A percentile compares a stretch with the other conserved stretches of the same genome.
Evolutionary conservation across 2,797 vertebrate genomes (phyloP).

Genomic region (Iguana delicatissima): DNA sequence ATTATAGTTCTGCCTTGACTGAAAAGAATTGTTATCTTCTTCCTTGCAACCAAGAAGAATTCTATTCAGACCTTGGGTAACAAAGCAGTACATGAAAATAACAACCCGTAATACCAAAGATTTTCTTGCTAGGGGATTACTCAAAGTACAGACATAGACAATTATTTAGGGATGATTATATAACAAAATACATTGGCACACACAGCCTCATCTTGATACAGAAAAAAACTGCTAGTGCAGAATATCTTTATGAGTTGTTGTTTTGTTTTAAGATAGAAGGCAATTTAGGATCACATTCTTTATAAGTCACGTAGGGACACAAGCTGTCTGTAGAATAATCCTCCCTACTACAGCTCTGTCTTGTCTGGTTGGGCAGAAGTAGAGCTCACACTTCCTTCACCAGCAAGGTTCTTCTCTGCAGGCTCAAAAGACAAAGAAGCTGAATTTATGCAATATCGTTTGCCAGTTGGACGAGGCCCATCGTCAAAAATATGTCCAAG

Average conservation of each 20-base stretch:
- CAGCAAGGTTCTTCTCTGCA: slow-evolving; percentile 59
- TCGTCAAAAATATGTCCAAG: slow-evolving; percentile 97
- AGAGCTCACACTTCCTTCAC: slow-evolving; percentile 50
- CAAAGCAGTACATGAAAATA: slow-evolving; percentile 51
- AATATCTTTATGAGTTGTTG: slow-evolving; percentile 69
- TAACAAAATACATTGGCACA: slow-evolving; percentile 63
- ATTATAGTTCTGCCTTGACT: slow-evolving; percentile 38
- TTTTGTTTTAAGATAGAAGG: slow-evolving; percentile 64
- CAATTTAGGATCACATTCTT: slow-evolving; percentile 70
- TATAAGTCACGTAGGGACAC: slow-evolving; percentile 61
- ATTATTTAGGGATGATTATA: slow-evolving; percentile 57
- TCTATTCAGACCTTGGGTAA: slow-evolving; percentile 47
- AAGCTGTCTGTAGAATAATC: slow-evolving; percentile 49
- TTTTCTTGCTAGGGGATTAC: slow-evolving; percentile 50
- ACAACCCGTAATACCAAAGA: slow-evolving; percentile 35
- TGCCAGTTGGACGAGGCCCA: slow-evolving; percentile 93
- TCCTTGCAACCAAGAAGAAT: slow-evolving; percentile 14
- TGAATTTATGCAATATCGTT: slow-evolving; percentile 97
- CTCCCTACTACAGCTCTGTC: slow-evolving; percentile 80
- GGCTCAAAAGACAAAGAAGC: slow-evolving; percentile 90
- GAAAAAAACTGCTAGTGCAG: slow-evolving; percentile 72
- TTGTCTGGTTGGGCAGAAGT: slow-evolving; percentile 73
- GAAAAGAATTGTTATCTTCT: slow-evolving; percentile 40
- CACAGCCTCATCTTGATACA: slow-evolving; percentile 69
- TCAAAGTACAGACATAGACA: slow-evolving; percentile 43